Base-by-base conservation (phyloP, 2,888 invertebrate genomes). In the Furcula furcula region DNA sequence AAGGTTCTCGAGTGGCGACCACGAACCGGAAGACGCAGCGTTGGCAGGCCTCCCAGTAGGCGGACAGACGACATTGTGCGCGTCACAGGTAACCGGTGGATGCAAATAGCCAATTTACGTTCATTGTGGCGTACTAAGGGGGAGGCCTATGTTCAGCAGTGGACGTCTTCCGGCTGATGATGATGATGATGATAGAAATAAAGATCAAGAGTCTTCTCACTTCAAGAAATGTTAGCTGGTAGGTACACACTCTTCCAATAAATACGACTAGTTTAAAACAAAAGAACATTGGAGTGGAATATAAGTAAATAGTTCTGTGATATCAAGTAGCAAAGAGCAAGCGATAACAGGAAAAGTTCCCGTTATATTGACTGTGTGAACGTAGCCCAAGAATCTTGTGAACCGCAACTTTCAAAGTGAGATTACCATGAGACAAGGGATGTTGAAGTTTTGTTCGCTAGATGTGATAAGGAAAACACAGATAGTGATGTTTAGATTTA, bases 321-420 rank as follows among this genome's bases (percentile, higher is more conserved):
- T 12, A 16, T 6, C 4, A 4, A 15, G 7, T 16, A 31, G 35
- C 34, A 35, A 41, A 39, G 48, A 53, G 51, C 43, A 50, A 48
- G 46, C 50, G 67, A 63, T 69, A 73, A 72, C 67, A 55, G 62
- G 65, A 59, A 69, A 73, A 75, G 60, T 75, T 69, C 29, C 29
- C 36, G 34, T 38, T 37, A 44, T 50, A 63, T 65, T 60, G 62
- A 65, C 59, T 69, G 45, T 53, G 59, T 16, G 28, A 35, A 44
- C 34, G 36, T 34, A 37, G 42, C 34, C 34, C 37, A 32, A 40
- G 38, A 50, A 48, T 55, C 41, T 44, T 27, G 40, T 9, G 23
- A 56, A 38, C 37, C 41, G 27, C 27, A 50, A 55, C 35, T 50
- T 55, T 31, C 31, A 29, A 36, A 40, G 33, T 34, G 26, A 42